A percentile compares a stretch with the other conserved stretches of the same genome.
These are phyloP conservation scores for Carlito syrichta DNA, from an alignment of 2,113 vertebrate species.

Conservation along the genomic window DNA sequence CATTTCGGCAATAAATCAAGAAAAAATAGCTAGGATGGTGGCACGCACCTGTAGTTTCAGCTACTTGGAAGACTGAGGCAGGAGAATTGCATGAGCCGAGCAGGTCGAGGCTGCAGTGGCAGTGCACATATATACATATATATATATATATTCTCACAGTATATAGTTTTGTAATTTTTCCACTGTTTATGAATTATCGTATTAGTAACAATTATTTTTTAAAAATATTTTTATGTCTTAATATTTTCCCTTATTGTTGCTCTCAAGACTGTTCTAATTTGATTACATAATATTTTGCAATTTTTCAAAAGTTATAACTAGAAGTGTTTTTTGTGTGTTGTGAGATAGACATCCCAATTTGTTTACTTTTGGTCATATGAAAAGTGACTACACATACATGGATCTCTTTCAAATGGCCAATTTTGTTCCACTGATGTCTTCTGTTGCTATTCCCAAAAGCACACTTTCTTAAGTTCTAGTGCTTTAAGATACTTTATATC, in stretches of 20 bases:
- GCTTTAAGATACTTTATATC: not conserved
- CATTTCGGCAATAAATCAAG: no score
- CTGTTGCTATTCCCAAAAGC: no score
- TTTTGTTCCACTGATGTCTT: not conserved
- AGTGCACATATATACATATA: no score
- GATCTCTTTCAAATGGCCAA: not conserved
- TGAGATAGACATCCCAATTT: not conserved
- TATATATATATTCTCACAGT: not conserved
- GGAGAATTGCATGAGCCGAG: no score
- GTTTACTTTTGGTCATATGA: not conserved
- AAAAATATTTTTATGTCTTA: not conserved
- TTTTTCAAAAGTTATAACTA: not conserved
- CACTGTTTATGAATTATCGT: not conserved
- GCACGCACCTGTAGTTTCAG: no score
- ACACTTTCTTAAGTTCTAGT: not conserved
- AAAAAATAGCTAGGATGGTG: no score
- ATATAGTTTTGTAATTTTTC: not conserved
- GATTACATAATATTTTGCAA: not conserved
- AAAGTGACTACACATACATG: not conserved
- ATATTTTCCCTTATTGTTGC: not conserved
- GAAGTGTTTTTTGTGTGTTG: not conserved
- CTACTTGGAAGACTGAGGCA: no score
- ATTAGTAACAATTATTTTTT: not conserved
- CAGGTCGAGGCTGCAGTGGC: no score
- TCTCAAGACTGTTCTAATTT: not conserved